Evolutionary conservation across 2,888 invertebrate genomes (phyloP).

Genomic region (Chymomyza amoena): DNA sequence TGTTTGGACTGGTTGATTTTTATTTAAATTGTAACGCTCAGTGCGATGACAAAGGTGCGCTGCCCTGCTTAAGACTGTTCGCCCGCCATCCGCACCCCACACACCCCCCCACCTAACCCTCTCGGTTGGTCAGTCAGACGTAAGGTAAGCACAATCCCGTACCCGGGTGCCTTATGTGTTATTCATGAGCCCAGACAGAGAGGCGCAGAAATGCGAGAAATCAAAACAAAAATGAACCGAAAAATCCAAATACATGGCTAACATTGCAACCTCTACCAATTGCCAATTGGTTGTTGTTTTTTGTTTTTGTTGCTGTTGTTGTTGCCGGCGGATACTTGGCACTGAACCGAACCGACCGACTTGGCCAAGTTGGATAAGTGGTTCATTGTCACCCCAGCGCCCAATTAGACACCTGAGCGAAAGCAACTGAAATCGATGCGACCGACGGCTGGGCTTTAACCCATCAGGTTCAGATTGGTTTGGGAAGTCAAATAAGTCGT

Average conservation of each 20-base stretch:
- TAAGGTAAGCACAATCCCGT: not conserved
- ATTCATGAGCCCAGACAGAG: slow-evolving; percentile 52
- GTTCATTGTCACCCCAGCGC: slow-evolving; percentile 70
- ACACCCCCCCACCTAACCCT: not conserved
- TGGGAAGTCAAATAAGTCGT: not conserved
- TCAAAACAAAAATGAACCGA: not conserved
- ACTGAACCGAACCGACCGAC: slow-evolving; percentile 7
- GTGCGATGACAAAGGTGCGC: slow-evolving; percentile 16
- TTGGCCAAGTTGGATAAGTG: slow-evolving; percentile 47
- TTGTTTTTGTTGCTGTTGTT: not conserved
- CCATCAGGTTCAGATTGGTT: not conserved
- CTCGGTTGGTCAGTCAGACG: slow-evolving; percentile 6
- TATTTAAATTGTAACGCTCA: slow-evolving; percentile 62
- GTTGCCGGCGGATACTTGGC: not conserved
- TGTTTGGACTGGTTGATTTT: slow-evolving; percentile 36
- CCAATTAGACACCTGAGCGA: slow-evolving; percentile 67
- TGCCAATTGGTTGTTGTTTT: slow-evolving; percentile 51
- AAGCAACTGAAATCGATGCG: not conserved
- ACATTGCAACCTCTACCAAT: slow-evolving; percentile 48
- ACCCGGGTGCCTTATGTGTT: slow-evolving; percentile 56
- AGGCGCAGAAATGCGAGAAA: not conserved
- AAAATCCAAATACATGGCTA: slow-evolving; percentile 24
- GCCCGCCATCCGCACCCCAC: not conserved
- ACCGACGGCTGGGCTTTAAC: not conserved
- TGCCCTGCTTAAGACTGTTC: slow-evolving; percentile 13